Percentiles rank a stretch among this genome's conserved stretches.
Evolutionary conservation across 2,888 invertebrate genomes (phyloP).

Genomic region (Nysson spinosus): DNA sequence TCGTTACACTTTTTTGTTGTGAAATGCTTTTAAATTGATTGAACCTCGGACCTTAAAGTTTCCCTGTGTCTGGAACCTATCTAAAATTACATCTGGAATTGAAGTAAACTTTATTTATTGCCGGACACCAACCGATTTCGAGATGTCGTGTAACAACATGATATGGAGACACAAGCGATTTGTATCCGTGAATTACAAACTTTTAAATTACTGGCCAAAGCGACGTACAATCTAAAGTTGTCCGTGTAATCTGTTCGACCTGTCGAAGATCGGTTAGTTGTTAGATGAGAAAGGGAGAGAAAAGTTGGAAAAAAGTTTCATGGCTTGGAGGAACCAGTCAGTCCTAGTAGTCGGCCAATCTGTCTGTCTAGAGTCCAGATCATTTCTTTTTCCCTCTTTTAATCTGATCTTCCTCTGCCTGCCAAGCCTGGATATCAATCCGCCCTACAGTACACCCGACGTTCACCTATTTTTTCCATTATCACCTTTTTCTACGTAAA

Average conservation of each 20-base stretch:
- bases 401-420: conserved; percentile 17
- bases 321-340: conserved; percentile 36
- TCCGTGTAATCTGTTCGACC: conserved; percentile 53
- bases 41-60: no score
- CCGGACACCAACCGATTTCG: no score
- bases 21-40: no score
- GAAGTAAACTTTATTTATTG: no score
- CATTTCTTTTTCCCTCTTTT: conserved; percentile 27
- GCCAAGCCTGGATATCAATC: conserved; percentile 29
- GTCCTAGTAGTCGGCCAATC: conserved; percentile 53
- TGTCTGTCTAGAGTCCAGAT: conserved; percentile 41
- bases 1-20: neutral
- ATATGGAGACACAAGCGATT: conserved; percentile 17
- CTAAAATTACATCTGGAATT: no score
- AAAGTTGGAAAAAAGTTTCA: conserved; percentile 49
- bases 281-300: conserved; percentile 46
- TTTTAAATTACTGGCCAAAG: conserved; percentile 46
- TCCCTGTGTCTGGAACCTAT: no score
- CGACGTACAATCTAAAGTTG: conserved; percentile 31
- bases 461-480: neutral
- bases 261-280: conserved; percentile 56
- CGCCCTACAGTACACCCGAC: conserved; percentile 4
- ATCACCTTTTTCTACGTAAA: no score
- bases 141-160: neutral
- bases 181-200: conserved; percentile 47